Evolutionary conservation across 2,888 invertebrate genomes (phyloP).

Genomic region (Lasioglossum pauxillum): DNA sequence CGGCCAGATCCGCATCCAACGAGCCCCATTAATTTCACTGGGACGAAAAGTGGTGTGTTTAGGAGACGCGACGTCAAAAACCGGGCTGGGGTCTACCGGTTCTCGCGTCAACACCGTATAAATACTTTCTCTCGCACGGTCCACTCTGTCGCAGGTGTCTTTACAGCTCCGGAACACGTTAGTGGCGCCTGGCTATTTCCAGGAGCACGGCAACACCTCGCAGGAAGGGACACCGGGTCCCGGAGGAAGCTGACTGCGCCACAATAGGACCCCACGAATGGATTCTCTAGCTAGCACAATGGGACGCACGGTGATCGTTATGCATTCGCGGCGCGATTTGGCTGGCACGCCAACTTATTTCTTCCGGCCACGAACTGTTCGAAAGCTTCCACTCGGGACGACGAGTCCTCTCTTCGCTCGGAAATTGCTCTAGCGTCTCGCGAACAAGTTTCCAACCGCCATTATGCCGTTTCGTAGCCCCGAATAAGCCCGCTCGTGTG

Average conservation of each 20-base stretch:
- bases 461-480: conserved; percentile 14
- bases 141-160: conserved; percentile 36
- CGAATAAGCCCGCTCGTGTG: conserved; percentile 16
- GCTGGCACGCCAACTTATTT: conserved; percentile 69
- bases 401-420: conserved; percentile 4
- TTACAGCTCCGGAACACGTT: conserved; percentile 54
- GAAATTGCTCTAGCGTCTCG: conserved; percentile 40
- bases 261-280: conserved; percentile 67
- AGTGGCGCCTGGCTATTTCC: conserved; percentile 52
- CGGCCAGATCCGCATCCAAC: not conserved
- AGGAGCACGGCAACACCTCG: conserved; percentile 28
- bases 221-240: conserved; percentile 55
- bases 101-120: conserved; percentile 4
- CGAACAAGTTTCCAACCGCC: conserved; percentile 28
- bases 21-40: conserved; percentile 18
- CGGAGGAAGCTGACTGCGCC: conserved; percentile 49
- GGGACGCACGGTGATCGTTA: conserved; percentile 62
- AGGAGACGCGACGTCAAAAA: not conserved
- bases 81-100: not conserved
- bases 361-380: conserved; percentile 62
- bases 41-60: not conserved
- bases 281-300: conserved; percentile 62
- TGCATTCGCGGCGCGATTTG: conserved; percentile 70
- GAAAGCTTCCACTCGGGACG: conserved; percentile 37
- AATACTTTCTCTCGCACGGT: not conserved